These are phyloP conservation scores for Sebastes alutus DNA, from an alignment of 2,797 vertebrate species.

Conservation along the genomic window DNA sequence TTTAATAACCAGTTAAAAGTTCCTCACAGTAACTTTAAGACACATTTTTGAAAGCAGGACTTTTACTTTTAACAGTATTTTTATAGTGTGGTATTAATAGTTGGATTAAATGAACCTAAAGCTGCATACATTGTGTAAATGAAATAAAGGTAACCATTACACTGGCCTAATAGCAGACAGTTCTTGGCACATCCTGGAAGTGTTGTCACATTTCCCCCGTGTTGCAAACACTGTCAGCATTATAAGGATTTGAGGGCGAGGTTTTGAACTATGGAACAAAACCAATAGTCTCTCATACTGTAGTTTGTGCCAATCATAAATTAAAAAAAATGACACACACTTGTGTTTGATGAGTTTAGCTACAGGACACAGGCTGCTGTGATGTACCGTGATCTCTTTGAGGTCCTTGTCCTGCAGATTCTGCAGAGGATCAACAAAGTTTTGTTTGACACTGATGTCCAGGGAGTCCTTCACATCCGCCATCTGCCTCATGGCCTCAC, in stretches of 20 bases:
- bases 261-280: background rate
- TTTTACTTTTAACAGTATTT: no score
- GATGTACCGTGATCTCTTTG: slow-evolving; percentile 91
- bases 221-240: background rate
- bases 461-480: slow-evolving; percentile 93
- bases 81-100: no score
- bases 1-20: no score
- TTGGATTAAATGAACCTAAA: no score
- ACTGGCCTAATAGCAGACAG: background rate
- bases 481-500: slow-evolving; percentile 94
- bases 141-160: background rate
- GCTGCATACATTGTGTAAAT: background rate
- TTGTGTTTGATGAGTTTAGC: no score
- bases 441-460: slow-evolving; percentile 94
- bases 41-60: no score
- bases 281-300: background rate
- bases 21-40: no score
- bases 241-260: background rate
- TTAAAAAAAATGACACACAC: background rate
- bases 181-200: background rate
- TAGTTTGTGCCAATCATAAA: background rate
- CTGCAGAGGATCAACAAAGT: slow-evolving; percentile 94
- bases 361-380: no score
- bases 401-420: slow-evolving; percentile 94
- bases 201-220: background rate